phyloP scores from a whole-genome alignment of 2,797 vertebrate species.

The Octomys mimax region DNA sequence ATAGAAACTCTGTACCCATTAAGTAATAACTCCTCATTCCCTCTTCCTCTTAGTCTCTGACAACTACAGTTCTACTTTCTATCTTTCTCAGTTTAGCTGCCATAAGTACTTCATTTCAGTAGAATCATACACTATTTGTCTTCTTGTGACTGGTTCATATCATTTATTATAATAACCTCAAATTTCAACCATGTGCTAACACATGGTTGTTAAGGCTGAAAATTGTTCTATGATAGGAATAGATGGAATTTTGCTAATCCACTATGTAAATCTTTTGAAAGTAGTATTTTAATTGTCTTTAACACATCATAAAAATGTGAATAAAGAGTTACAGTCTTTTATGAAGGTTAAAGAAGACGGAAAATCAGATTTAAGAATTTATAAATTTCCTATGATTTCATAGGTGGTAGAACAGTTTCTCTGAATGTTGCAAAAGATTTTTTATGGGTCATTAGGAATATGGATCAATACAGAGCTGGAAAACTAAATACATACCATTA shows the following conservation, averaged over 20 bases:
- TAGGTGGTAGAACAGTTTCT: slow-evolving; percentile 15
- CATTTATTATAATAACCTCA: neutral
- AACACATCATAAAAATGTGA: neutral
- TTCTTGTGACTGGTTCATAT: neutral
- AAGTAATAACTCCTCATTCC: neutral
- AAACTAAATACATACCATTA: neutral
- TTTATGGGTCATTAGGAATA: neutral
- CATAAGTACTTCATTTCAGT: neutral
- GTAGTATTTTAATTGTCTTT: neutral
- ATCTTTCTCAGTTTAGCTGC: neutral
- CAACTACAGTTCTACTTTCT: neutral
- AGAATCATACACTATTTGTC: neutral
- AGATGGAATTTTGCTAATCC: neutral
- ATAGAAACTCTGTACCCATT: neutral
- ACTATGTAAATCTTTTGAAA: neutral
- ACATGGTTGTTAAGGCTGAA: neutral
- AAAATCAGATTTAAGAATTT: slow-evolving; percentile 64
- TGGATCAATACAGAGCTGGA: neutral
- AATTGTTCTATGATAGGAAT: neutral
- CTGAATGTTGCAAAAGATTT: neutral
- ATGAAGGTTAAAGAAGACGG: neutral
- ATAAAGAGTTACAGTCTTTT: neutral
- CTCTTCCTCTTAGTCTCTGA: neutral
- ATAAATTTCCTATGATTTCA: neutral
- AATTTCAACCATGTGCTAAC: neutral